A percentile compares a stretch with the other conserved stretches of the same genome.
Evolutionary conservation across 2,113 vertebrate species (phyloP).

Genomic region (Mesoclemmys tuberculata): DNA sequence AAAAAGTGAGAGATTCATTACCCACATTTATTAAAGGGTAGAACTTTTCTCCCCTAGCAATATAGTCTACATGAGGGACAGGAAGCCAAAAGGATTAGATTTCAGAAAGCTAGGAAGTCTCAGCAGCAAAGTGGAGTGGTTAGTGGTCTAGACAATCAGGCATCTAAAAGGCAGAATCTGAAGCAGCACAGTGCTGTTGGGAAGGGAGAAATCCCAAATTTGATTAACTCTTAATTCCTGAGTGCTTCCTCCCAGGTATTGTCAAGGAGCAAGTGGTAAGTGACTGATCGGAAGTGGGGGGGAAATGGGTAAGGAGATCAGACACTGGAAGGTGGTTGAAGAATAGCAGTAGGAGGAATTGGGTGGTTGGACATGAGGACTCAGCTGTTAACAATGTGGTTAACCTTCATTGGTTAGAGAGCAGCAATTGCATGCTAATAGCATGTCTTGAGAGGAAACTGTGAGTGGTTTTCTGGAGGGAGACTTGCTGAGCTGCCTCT

Average conservation of each 20-base stretch:
- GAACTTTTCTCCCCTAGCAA: neutral
- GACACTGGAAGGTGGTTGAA: neutral
- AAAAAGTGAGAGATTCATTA: neutral
- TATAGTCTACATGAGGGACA: neutral
- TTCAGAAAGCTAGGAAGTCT: neutral
- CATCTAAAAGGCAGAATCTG: neutral
- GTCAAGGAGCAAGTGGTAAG: neutral
- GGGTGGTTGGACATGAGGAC: neutral
- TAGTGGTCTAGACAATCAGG: neutral
- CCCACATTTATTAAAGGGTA: neutral
- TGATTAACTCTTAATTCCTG: neutral
- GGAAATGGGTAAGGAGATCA: neutral
- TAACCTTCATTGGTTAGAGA: neutral
- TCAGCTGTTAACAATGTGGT: fast-evolving
- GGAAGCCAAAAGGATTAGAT: neutral
- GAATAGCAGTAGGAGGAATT: neutral
- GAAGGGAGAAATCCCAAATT: neutral
- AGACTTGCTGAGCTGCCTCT: neutral
- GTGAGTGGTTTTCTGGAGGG: neutral
- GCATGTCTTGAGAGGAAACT: neutral
- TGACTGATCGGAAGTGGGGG: neutral
- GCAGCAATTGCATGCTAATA: neutral
- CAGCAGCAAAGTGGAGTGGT: neutral
- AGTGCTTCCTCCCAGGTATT: neutral
- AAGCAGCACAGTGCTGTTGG: neutral